phyloP scores from a whole-genome alignment of 2,113 vertebrate genomes.

The Ranitomeya variabilis region DNA sequence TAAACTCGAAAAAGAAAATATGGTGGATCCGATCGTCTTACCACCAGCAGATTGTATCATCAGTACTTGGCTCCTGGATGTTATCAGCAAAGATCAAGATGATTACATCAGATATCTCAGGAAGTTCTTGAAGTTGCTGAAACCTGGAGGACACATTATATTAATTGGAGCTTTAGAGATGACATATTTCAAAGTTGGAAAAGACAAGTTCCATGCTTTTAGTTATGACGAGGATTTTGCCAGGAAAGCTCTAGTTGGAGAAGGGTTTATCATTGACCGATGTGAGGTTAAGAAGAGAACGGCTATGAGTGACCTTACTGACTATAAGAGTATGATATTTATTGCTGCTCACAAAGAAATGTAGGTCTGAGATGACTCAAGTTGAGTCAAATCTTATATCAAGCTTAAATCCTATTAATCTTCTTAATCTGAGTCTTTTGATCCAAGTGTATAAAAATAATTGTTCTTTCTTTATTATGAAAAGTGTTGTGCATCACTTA shows the following conservation, averaged over 20 bases:
- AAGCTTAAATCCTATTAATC: neutral
- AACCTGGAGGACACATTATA: neutral
- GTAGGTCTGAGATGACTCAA: neutral
- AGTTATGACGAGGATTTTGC: neutral
- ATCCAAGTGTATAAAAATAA: too few species aligned
- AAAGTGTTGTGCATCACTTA: too few species aligned
- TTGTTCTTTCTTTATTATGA: too few species aligned
- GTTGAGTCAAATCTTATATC: neutral
- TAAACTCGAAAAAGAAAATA: neutral
- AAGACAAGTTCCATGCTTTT: neutral
- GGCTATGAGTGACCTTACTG: neutral
- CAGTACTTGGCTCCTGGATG: neutral
- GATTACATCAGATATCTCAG: neutral
- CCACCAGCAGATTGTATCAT: neutral
- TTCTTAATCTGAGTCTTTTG: too few species aligned
- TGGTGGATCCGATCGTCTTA: neutral
- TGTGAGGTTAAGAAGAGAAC: neutral
- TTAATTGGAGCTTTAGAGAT: neutral
- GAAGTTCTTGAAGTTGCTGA: neutral
- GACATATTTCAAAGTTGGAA: neutral
- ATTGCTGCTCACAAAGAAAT: neutral
- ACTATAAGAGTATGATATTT: neutral
- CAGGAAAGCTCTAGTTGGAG: neutral
- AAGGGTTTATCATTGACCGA: neutral
- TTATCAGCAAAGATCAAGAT: neutral